Evolutionary conservation across 2,113 vertebrate genomes (phyloP), one percentile per base, ranked within the genome.

Genomic region (Ptilorrhoa leucosticta): DNA sequence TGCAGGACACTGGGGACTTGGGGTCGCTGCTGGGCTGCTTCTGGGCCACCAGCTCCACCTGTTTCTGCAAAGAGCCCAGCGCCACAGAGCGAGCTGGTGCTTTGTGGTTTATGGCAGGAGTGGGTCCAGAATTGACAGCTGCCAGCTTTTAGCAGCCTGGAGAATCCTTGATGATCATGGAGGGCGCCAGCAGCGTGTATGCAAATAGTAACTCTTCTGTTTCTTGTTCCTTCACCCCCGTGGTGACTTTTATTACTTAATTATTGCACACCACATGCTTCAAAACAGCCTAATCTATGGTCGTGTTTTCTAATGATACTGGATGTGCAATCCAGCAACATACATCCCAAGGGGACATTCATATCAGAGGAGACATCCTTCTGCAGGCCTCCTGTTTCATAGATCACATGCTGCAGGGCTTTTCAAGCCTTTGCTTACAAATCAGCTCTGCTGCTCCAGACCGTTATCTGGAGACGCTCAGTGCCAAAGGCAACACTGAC

Each of bases 211-310:
- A 93, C 89, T 97, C 95, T 97, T 92, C 94, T 96, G 94, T 93
- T 95, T 79, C 96, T 76, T 80, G 42, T 93, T 96, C 83, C 68
- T 89, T 96, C 97, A 98, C 98, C 97, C 99, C 99, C 87, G 97
- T 95, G 91, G 98, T 96, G 98, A 98, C 98, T 99, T 99, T 99
- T 99, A 99, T 99, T 99, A 98, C 99, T 99, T 99, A 98, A 99
- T 99, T 99, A 99, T 98, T 98, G 98, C 97, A 95, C 98, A 88
- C 99, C 98, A 98, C 99, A 98, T 98, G 99, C 98, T 96, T 96
- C 98, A 91, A 96, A 96, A 96, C 97, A 96, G 98, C 97, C 98
- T 98, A 97, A 98, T 98, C 97, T 98, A 97, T 95, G 94, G 96
- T 94, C 6, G 33, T 89, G 97, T 97, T 97, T 97, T 96, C 97